phyloP scores from a whole-genome alignment of 2,113 vertebrate genomes.

The Nyctibius bracteatus region DNA sequence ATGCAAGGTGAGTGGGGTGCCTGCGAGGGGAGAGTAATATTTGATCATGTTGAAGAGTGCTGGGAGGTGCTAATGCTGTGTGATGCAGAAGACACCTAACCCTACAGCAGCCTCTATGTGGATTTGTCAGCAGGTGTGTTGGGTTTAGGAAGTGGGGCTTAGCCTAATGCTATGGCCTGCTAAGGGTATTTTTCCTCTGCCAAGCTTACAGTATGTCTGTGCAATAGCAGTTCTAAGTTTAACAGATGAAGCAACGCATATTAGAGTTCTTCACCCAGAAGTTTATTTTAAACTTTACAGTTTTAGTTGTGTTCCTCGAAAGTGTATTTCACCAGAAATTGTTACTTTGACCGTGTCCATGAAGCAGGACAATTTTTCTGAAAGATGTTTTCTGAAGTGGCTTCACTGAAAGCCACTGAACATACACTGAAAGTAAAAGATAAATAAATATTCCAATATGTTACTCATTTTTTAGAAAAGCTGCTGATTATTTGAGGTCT shows the following conservation, averaged over 20 bases:
- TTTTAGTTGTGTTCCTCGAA: not conserved
- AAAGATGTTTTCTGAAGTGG: not conserved
- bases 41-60: not conserved
- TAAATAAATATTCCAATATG: not conserved
- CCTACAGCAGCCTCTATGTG: not conserved
- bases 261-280: not conserved
- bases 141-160: not conserved
- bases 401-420: not conserved
- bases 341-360: not conserved
- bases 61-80: not conserved
- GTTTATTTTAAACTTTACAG: not conserved
- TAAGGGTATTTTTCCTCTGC: not conserved
- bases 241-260: not conserved
- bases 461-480: not conserved
- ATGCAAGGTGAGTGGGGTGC: not conserved
- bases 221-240: not conserved
- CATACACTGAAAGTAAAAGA: not conserved
- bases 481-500: not conserved
- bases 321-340: not conserved
- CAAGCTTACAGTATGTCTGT: not conserved
- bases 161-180: not conserved
- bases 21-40: fast-evolving
- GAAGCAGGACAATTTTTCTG: not conserved
- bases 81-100: not conserved
- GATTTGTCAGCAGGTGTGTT: not conserved